Percentiles rank a stretch among this genome's conserved stretches.
Evolutionary conservation across 1,140 invertebrate species (phyloP).

Genomic region (Drosophila orena): DNA sequence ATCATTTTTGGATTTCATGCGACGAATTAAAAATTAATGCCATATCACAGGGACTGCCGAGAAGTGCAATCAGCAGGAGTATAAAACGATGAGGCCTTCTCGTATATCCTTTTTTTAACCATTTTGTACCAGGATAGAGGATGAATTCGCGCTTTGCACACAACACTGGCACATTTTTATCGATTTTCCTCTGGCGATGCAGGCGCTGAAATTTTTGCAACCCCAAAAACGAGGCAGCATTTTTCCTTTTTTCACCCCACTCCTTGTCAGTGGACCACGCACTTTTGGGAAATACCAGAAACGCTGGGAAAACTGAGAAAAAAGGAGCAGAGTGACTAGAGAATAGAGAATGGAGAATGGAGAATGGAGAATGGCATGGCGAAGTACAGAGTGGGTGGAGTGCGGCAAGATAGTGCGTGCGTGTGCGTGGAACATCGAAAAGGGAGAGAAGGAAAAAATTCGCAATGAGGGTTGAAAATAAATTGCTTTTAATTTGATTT

Average conservation of each 20-base stretch:
- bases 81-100: not conserved
- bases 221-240: constrained; percentile 66
- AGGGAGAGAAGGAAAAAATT: constrained; percentile 53
- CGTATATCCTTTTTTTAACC: constrained; percentile 11
- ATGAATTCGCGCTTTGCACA: constrained; percentile 11
- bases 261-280: constrained; percentile 49
- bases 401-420: constrained; percentile 57
- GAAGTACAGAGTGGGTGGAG: constrained; percentile 1
- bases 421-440: constrained; percentile 30
- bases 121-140: constrained; percentile 5
- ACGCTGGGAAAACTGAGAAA: constrained; percentile 63
- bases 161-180: constrained; percentile 71
- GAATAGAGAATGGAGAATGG: not conserved
- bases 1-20: constrained; percentile 60
- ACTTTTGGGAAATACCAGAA: constrained; percentile 72
- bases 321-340: not conserved
- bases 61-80: constrained; percentile 22
- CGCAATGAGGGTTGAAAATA: constrained; percentile 83
- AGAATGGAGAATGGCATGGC: not conserved
- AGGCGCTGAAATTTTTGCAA: constrained; percentile 73
- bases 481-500: constrained; percentile 85
- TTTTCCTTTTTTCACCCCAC: constrained; percentile 44
- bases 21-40: constrained; percentile 78
- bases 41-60: constrained; percentile 24
- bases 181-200: constrained; percentile 73